Evolutionary conservation across 2,797 vertebrate species (phyloP), one percentile per base, ranked within the genome.

Genomic region (Perodicticus potto): DNA sequence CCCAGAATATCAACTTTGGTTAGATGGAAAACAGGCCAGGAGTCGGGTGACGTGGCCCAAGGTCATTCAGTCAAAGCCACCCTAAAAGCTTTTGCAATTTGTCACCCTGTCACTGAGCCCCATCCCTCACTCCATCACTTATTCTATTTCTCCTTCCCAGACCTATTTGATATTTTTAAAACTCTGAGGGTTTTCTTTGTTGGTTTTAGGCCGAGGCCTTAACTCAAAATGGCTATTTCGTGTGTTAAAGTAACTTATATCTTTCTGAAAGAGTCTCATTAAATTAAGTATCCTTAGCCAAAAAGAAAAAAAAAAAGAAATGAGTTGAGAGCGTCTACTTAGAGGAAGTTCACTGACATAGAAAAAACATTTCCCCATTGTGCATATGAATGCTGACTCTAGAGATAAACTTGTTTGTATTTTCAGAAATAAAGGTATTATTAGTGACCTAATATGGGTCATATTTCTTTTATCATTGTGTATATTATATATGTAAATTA

Each of bases 371-470:
- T 73, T 5, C 1, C 25, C 16, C 17, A 29, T 49, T 76, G 49
- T 29, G 3, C 25, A n/a, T 37, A 72, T 17, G 10, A 2, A 67
- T 34, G 53, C 55, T 78, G 17, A 43, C 57, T 69, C 14, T 67
- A 57, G 32, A 55, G 69, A 61, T 1, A 69, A 89, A 63, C 37
- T 40, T 37, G 25, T 40, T 88, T 87, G 4, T 69, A 77, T 91
- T 94, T 85, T 59, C 72, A 73, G 67, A 82, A 90, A 45, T 82
- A 78, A 95, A 91, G 84, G 40, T 55, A 91, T 67, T 86, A 88
- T 69, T 86, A 85, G 29, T 5, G 61, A 85, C 81, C 32, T 67
- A 91, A 37, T 59, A 55, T 32, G 25, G 76, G 17, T 40, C 49
- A 59, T 32, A 73, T 53, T 86, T 78, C 25, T 74, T n/a, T 84